phyloP scores from a whole-genome alignment of 2,888 invertebrate species.

The Lumbricus terrestris region DNA sequence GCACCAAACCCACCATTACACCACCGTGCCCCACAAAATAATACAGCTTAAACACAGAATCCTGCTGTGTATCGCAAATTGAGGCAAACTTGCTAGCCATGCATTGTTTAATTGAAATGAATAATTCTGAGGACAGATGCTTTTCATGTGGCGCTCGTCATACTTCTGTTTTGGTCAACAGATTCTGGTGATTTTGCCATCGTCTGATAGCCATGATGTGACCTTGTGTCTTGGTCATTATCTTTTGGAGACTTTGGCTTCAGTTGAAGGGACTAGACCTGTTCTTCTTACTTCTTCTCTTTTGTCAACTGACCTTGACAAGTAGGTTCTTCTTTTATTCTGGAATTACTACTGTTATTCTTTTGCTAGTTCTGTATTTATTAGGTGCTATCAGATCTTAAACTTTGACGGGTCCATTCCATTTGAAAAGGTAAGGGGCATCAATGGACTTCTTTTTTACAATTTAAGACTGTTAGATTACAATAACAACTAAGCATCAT shows the following conservation, averaged over 20 bases:
- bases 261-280: background rate
- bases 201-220: background rate
- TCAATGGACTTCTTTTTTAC: no score
- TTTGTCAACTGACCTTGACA: background rate
- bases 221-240: background rate
- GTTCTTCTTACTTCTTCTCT: background rate
- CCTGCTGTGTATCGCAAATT: background rate
- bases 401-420: no score
- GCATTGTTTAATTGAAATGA: background rate
- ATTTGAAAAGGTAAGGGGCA: no score
- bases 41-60: background rate
- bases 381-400: no score
- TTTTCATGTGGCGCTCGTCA: background rate
- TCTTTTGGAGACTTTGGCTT: background rate
- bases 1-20: no score
- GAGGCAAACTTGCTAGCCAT: background rate
- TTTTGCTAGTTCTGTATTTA: no score
- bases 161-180: background rate
- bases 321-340: background rate
- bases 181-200: conserved; percentile 5
- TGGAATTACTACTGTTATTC: background rate
- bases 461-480: no score
- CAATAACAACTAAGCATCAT: no score
- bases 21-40: no score
- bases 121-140: background rate